Evolutionary conservation across 2,888 invertebrate species (phyloP).

Genomic region (Tupiocoris notatus): DNA sequence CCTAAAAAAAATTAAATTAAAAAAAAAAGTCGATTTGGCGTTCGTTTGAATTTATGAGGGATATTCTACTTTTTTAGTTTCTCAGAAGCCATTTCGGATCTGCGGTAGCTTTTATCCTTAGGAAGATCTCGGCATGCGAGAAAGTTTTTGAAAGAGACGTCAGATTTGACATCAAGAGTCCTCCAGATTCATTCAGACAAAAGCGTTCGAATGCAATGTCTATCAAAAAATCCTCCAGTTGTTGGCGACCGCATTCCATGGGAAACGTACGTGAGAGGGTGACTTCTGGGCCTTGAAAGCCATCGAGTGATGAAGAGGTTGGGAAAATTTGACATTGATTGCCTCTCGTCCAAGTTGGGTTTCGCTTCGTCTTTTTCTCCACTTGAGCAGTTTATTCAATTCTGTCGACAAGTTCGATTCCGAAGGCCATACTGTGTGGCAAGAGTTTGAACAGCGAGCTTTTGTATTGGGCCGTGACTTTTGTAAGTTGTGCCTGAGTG

Average conservation of each 20-base stretch:
- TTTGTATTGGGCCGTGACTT: slow-evolving; percentile 28
- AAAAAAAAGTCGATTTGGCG: too few relatives aligned
- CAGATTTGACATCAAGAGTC: neutral
- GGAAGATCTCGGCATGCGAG: too few relatives aligned
- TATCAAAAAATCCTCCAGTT: neutral
- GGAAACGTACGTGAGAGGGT: neutral
- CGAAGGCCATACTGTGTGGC: neutral
- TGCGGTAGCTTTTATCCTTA: too few relatives aligned
- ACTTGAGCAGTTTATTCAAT: neutral
- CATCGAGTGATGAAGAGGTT: neutral
- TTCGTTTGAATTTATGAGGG: too few relatives aligned
- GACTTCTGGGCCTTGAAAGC: neutral
- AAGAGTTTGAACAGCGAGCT: slow-evolving; percentile 27
- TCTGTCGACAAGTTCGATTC: neutral
- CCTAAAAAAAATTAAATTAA: too few relatives aligned
- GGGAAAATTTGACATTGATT: neutral
- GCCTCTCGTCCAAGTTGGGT: neutral
- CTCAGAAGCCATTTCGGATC: too few relatives aligned
- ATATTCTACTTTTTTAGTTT: too few relatives aligned
- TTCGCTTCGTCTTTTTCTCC: neutral
- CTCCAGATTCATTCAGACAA: neutral
- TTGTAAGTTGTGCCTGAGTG: too few relatives aligned
- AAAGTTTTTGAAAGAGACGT: slow-evolving; percentile 8
- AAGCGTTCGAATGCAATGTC: neutral
- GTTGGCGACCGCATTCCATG: too few relatives aligned